Percentiles rank a stretch among this genome's conserved stretches.
phyloP scores from a whole-genome alignment of 1,140 invertebrate species.

The Babylonia areolata region DNA sequence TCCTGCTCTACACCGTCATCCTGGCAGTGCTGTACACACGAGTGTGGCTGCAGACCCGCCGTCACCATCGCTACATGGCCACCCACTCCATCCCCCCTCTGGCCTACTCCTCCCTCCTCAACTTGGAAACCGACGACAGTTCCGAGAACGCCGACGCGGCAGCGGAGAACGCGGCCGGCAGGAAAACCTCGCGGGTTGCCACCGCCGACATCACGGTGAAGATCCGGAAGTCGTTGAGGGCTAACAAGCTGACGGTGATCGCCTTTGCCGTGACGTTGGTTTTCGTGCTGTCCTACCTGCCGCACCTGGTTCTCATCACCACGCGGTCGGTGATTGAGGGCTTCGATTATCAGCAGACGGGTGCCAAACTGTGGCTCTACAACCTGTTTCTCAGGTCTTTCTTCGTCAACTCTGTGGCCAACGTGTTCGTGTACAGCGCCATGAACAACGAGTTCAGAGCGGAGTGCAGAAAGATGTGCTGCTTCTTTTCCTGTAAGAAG shows the following conservation, averaged over 20 bases:
- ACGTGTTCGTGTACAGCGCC: slow-evolving; percentile 47
- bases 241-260: slow-evolving; percentile 41
- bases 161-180: not conserved
- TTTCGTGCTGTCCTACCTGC: slow-evolving; percentile 49
- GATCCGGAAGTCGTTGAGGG: slow-evolving; percentile 35
- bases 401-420: slow-evolving; percentile 49
- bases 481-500: not conserved
- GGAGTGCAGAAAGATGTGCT: slow-evolving; percentile 13
- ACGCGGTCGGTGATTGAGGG: slow-evolving; percentile 31
- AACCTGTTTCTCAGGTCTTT: slow-evolving; percentile 52
- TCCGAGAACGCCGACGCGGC: no score
- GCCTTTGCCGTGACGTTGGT: slow-evolving; percentile 46
- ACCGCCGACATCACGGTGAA: slow-evolving; percentile 23
- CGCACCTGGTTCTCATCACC: slow-evolving; percentile 42
- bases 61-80: slow-evolving; percentile 37
- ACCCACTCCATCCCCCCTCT: not conserved
- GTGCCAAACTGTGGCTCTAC: slow-evolving; percentile 32
- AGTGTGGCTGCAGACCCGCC: slow-evolving; percentile 38
- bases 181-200: not conserved
- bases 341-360: slow-evolving; percentile 42
- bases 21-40: slow-evolving; percentile 22
- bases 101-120: not conserved
- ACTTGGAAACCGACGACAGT: not conserved
- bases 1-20: slow-evolving; percentile 28
- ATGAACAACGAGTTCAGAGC: slow-evolving; percentile 48